Evolutionary conservation across 2,113 vertebrate species (phyloP).

Genomic region (Fulmarus glacialis): DNA sequence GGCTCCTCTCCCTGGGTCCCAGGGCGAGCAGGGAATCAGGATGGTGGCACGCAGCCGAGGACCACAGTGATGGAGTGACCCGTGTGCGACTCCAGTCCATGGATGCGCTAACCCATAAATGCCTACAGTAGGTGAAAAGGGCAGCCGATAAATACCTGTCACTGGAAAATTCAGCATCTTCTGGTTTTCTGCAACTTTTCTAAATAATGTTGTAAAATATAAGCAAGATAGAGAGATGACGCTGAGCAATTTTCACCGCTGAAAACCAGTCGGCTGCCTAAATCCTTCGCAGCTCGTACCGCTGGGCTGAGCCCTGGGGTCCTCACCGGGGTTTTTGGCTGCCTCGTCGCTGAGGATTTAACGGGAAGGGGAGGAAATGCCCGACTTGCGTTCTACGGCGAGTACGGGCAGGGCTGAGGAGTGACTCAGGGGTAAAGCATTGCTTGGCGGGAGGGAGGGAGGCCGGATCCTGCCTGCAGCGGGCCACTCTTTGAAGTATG

Average conservation of each 20-base stretch:
- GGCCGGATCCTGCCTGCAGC: not conserved
- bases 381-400: not conserved
- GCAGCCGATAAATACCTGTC: fast-evolving
- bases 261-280: not conserved
- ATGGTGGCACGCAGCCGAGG: not conserved
- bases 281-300: fast-evolving
- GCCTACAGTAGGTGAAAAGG: not conserved
- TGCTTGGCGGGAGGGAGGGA: not conserved
- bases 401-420: not conserved
- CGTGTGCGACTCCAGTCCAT: fast-evolving
- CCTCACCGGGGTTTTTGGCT: not conserved
- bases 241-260: not conserved
- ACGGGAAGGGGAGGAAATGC: not conserved
- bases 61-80: not conserved
- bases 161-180: not conserved
- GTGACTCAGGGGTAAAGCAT: conserved; percentile 2
- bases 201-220: fast-evolving
- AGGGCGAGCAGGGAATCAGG: fast-evolving
- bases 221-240: fast-evolving
- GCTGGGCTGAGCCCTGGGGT: not conserved
- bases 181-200: not conserved
- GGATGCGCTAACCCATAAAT: fast-evolving
- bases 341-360: not conserved
- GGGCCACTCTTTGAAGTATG: not conserved
- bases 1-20: fast-evolving